Evolutionary conservation across 2,113 vertebrate genomes (phyloP), one percentile per base, ranked within the genome.

Genomic region (Laterallus jamaicensis): DNA sequence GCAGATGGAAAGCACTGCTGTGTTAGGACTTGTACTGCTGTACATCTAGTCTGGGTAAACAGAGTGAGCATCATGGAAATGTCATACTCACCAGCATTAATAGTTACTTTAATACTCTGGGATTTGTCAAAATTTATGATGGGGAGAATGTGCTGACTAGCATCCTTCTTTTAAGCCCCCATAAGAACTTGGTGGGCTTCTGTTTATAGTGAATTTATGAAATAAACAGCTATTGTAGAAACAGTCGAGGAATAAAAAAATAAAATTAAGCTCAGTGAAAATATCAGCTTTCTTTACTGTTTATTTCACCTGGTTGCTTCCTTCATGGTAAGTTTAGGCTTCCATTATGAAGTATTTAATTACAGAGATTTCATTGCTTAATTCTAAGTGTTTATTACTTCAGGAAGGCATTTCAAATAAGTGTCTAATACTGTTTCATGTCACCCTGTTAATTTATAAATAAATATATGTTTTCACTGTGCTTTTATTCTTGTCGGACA

Each of bases 331-430:
- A 68, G 26, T 88, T 79, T 91, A 82, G 42, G 24, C 14, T 11
- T 88, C 63, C 32, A 54, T 70, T 77, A 82, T 40, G 18, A 79
- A 80, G 35, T 54, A 64, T 68, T 95, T 94, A 85, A 80, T 90
- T 80, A 82, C 66, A 69, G 44, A 58, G 15, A 66, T 44, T 73
- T 86, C 55, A 69, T 67, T 90, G 63, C 76, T 69, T 93, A 94
- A 85, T 88, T 92, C 26, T 73, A 90, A 69, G n/a, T 69, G 67
- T 74, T 96, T 74, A 83, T 81, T 91, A 86, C 84, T 85, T 90
- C 59, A 73, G 79, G 44, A 92, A 66, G 24, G 12, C 44, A 54
- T 55, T 85, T 70, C 50, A 75, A 54, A 21, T 80, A 60, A 85
- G 39, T 44, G 14, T 54, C 44, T 52, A 73, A 50, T 82, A 56